Conservation (phyloP, 2,888 invertebrate species). For the Scaptomyza flava region DNA sequence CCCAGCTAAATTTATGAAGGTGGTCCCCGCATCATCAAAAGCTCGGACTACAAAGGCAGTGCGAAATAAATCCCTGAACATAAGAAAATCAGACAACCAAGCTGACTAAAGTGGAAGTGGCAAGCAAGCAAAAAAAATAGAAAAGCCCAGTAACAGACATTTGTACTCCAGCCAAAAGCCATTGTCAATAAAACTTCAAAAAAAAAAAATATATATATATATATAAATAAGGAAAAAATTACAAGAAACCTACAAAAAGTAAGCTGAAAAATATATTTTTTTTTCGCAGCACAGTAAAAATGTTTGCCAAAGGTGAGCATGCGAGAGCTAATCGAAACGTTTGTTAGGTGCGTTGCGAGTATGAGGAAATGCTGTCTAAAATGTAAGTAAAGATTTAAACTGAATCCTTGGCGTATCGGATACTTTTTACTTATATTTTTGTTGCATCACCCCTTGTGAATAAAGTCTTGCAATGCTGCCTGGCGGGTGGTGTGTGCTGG, state of each 20-base stretch:
- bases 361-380: too few relatives aligned
- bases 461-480: constrained; percentile 29
- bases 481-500: constrained; percentile 41
- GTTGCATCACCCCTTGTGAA: constrained; percentile 32
- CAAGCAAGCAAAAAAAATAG: background rate
- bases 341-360: background rate
- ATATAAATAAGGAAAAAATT: constrained; percentile 20
- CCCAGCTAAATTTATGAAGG: background rate
- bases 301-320: constrained; percentile 30
- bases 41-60: constrained; percentile 29
- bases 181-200: constrained; percentile 65
- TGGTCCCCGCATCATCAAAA: background rate
- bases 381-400: too few relatives aligned
- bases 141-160: constrained; percentile 50
- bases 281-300: constrained; percentile 11
- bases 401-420: background rate
- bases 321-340: constrained; percentile 33
- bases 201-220: constrained; percentile 30
- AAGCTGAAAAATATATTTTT: constrained; percentile 67
- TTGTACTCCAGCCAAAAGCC: constrained; percentile 47
- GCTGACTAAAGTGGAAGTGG: constrained; percentile 17
- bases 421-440: background rate
- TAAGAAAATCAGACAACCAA: constrained; percentile 37
- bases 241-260: constrained; percentile 50
- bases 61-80: constrained; percentile 62